Evolutionary conservation across 2,888 invertebrate genomes (phyloP).

Genomic region (Sicus ferrugineus): DNA sequence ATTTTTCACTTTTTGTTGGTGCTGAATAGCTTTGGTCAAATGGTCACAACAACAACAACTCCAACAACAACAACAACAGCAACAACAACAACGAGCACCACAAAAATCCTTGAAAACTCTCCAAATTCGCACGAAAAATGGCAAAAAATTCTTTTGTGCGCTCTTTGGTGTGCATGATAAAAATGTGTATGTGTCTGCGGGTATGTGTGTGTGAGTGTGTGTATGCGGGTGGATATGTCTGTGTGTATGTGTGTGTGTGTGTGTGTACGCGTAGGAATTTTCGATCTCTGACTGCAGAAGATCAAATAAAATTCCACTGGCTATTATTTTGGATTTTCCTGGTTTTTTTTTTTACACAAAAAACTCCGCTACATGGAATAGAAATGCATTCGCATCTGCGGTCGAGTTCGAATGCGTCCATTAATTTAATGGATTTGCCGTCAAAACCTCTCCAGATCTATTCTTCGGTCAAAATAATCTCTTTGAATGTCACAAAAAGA

Average conservation of each 20-base stretch:
- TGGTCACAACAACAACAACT: no score
- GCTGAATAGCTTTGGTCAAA: no score
- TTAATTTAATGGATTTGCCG: constrained; percentile 30
- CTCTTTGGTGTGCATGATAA: no score
- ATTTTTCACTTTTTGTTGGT: no score
- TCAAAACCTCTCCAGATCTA: no score
- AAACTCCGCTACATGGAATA: background rate
- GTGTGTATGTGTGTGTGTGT: no score
- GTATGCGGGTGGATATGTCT: background rate
- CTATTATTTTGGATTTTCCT: background rate
- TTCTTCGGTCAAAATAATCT: no score
- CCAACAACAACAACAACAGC: no score
- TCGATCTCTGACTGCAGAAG: background rate
- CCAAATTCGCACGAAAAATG: no score
- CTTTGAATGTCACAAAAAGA: no score
- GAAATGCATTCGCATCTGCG: background rate
- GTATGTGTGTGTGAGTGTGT: background rate
- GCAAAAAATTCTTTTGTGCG: background rate
- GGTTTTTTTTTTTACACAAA: background rate
- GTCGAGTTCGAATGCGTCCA: constrained; percentile 10
- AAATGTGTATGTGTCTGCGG: background rate
- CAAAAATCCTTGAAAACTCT: no score
- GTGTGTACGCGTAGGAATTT: background rate
- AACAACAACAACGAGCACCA: no score
- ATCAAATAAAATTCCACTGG: background rate